phyloP scores from a whole-genome alignment of 2,113 vertebrate species.

The Ornithorhynchus anatinus region DNA sequence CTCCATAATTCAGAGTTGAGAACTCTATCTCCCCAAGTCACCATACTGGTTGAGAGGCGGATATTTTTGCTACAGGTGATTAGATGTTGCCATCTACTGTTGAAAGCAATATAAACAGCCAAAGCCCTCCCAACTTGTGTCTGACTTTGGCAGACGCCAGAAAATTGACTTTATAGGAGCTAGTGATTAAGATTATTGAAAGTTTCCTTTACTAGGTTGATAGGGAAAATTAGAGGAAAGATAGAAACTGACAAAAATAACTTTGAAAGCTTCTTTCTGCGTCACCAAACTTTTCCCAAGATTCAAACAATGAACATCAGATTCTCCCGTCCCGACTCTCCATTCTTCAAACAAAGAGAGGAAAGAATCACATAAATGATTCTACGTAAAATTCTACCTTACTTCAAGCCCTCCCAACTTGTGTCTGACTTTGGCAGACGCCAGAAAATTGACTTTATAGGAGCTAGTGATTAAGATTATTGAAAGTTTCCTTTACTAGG shows the following conservation, averaged over 20 bases:
- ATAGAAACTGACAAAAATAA: neutral
- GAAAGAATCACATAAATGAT: too few species aligned
- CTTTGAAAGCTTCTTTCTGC: neutral
- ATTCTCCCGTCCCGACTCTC: too few species aligned
- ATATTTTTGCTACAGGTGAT: slow-evolving; percentile 55
- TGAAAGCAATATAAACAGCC: slow-evolving; percentile 21
- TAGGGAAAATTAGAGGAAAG: neutral
- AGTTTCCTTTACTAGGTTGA: neutral
- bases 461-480: neutral
- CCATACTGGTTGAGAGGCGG: neutral
- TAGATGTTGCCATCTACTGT: slow-evolving; percentile 73
- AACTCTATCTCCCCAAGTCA: too few species aligned
- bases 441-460: neutral
- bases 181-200: neutral
- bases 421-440: neutral
- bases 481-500: neutral
- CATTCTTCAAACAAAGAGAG: too few species aligned
- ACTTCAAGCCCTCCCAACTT: neutral
- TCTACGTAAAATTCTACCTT: too few species aligned
- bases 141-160: neutral
- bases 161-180: slow-evolving; percentile 2
- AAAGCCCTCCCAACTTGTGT: neutral
- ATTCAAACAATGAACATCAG: too few species aligned
- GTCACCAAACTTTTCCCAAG: neutral
- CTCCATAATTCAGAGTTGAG: neutral